Evolutionary conservation across 2,888 invertebrate genomes (phyloP), one percentile per base, ranked within the genome.

Genomic region (Penaeus monodon): DNA sequence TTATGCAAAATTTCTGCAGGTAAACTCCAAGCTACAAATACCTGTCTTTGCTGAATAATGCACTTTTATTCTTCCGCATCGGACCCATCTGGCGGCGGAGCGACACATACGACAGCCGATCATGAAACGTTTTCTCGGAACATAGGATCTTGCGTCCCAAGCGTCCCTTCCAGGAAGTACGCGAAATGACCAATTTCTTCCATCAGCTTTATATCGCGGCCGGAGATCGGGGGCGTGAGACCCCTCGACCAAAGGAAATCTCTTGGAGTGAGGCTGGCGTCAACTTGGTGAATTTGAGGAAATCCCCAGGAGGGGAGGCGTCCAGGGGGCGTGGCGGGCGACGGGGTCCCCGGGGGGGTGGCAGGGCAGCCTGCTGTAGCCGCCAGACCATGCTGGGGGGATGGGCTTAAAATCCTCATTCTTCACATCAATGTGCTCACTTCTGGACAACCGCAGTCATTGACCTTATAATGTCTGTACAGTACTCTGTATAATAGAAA

Each of bases 51-150:
- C 14, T 84, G 84, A 12, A 84, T 44, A 79, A 38, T 84, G 84
- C 2, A 84, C 78, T 57, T 79, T 84, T 29, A 70, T 73, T 44
- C 84, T 68, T 24, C 79, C 57, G 68, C 84, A 84, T 27, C 84
- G 44, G 29, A 84, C 68, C 84, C 84, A 84, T 12, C 84, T 27
- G 57, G 84, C 57, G 63, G 84, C 84, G 2, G 84, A 84, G 33
- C 84, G 78, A 63, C 84, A 84, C 78, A 84, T 78, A 14, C 84
- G 78, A 38, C 84, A 84, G 4, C 84, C 84, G n/a, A 84, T 57
- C 44, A 84, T 29, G 33, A 84, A 70, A 33, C 84, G 68, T 22
- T 70, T 76, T 38, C 70, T 84, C 70, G 84, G 79, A 44, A 57
- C 79, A 70, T 64, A 70, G 12, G 70, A 24, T 22, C 79, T 63